These are phyloP conservation scores for Trematocara stigmaticum DNA, from an alignment of 2,113 vertebrate genomes.

Conservation along the genomic window DNA sequence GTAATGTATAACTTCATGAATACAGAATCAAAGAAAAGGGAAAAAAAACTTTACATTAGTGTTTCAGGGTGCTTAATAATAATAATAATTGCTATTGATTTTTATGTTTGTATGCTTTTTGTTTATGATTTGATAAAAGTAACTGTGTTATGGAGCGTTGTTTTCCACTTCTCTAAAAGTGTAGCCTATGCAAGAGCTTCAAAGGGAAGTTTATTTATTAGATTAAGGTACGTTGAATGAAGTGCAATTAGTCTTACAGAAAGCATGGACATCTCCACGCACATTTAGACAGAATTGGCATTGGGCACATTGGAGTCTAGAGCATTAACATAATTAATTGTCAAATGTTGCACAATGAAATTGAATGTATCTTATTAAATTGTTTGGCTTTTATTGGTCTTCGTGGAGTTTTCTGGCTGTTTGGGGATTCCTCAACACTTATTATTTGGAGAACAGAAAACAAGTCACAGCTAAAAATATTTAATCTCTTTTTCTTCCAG, in stretches of 20 bases:
- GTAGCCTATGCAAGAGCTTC: conserved; percentile 49
- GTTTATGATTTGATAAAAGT: conserved; percentile 61
- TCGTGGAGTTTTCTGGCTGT: conserved; percentile 30
- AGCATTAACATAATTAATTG: conserved; percentile 49
- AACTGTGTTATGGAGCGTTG: conserved; percentile 41
- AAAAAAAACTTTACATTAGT: conserved; percentile 60
- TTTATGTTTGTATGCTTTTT: conserved; percentile 59
- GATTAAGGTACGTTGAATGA: conserved; percentile 72
- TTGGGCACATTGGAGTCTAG: conserved; percentile 47
- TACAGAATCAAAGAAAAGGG: conserved; percentile 48
- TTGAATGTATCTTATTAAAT: conserved; percentile 82
- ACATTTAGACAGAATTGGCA: conserved; percentile 54
- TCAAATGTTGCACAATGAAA: conserved; percentile 78
- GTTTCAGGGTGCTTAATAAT: conserved; percentile 70
- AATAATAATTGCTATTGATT: conserved; percentile 42
- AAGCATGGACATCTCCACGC: conserved; percentile 39
- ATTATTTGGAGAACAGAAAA: not conserved
- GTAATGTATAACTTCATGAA: conserved; percentile 56
- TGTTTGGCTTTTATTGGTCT: conserved; percentile 56
- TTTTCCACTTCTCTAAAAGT: conserved; percentile 62
- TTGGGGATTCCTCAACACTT: not conserved
- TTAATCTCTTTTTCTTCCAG: not conserved
- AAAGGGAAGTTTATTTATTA: conserved; percentile 78
- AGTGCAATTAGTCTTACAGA: conserved; percentile 69
- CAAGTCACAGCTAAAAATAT: not conserved